Base-by-base conservation (phyloP, 2,888 invertebrate species). In the Cerastis leucographa region DNA sequence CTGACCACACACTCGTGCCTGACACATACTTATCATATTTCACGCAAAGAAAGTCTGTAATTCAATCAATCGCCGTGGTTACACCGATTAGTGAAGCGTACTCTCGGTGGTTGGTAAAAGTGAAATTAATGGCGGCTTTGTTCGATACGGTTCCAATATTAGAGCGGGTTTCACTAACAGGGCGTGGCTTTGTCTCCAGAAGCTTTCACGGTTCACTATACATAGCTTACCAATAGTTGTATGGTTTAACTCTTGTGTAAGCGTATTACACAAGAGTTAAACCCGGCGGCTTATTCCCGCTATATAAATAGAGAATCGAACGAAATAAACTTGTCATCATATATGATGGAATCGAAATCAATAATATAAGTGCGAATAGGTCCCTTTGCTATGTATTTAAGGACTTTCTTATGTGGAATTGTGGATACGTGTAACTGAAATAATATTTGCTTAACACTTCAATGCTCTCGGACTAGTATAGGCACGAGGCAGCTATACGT, bases 71-170 rank as follows among this genome's bases (percentile, higher is more conserved):
- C 88, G 88, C 87, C 86, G 90, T 92, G 90, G 91, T 93, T 93
- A 93, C 85, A 90, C 81, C 90, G 94, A 93, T 94, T 94, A 94
- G 88, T 92, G 93, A 94, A 93, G 94, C 95, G 92, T 91, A 89
- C 85, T 90, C 85, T 90, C 84, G 76, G 90, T 87, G 90, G 92
- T 90, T 84, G 87, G 94, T 91, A 95, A 95, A 95, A 95, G 95
- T 94, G 94, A 95, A 94, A 91, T 90, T 89, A 88, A 91, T 91
- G 90, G 85, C 86, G 87, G 89, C 85, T 92, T 91, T 92, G 90
- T 90, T 87, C 87, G 83, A 85, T 85, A 87, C 85, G 83, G 87
- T 88, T 85, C 86, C 85, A 86, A 88, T 88, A 88, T 88, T 81
- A 83, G 75, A 88, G 76, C 84, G 76, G 83, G 85, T 93, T 93